Conservation (phyloP, 2,113 vertebrate genomes). For the Thamnophis sirtalis region DNA sequence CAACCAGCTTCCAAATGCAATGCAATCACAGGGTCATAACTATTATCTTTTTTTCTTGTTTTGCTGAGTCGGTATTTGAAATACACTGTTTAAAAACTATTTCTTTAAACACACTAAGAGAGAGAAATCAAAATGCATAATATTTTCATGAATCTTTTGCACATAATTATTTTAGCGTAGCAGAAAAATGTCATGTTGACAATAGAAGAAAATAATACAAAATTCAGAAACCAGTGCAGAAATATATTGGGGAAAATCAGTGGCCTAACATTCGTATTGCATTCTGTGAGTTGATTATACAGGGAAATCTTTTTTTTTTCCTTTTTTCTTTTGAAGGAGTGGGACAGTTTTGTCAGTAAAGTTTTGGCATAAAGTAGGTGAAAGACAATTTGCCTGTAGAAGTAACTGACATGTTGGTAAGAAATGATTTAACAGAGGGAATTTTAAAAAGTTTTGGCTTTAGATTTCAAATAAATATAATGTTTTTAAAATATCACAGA, state of each 20-base stretch:
- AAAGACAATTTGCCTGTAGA: constrained; percentile 63
- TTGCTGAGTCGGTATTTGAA: constrained; percentile 68
- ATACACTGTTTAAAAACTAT: constrained; percentile 66
- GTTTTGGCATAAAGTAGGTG: constrained; percentile 63
- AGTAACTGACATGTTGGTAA: constrained; percentile 68
- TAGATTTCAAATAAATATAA: constrained; percentile 73
- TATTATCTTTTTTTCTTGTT: constrained; percentile 63
- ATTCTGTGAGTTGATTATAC: constrained; percentile 66
- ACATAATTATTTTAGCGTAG: constrained; percentile 73
- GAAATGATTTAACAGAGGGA: constrained; percentile 64
- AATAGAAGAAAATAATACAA: constrained; percentile 58
- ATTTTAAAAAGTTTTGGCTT: constrained; percentile 69
- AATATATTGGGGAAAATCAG: constrained; percentile 50
- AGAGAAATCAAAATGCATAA: constrained; percentile 70
- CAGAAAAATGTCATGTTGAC: constrained; percentile 66
- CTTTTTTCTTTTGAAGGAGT: constrained; percentile 34
- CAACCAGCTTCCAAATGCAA: constrained; percentile 66
- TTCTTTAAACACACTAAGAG: constrained; percentile 58
- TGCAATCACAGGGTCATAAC: constrained; percentile 71
- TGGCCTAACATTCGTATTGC: constrained; percentile 64
- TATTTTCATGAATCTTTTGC: constrained; percentile 67
- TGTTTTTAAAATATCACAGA: constrained; percentile 75
- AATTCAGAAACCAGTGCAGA: constrained; percentile 65
- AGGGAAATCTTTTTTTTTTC: constrained; percentile 59
- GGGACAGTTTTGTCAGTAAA: constrained; percentile 59